A percentile compares a stretch with the other conserved stretches of the same genome.
Conservation (phyloP, 64 coral and sea anemone species). For the Dendrophyllia cribrosa region DNA sequence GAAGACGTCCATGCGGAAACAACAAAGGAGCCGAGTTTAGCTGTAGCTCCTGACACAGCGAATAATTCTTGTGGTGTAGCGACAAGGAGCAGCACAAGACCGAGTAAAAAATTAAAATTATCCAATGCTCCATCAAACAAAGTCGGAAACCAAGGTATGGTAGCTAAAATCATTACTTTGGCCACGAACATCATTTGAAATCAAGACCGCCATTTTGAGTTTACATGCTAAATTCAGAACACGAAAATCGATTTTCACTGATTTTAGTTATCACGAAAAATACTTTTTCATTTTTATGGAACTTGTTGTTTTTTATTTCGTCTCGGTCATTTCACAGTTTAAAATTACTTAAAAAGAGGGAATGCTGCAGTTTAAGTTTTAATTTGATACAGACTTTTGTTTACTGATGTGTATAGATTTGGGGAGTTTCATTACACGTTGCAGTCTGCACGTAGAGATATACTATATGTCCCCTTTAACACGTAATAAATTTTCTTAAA, state of each 20-base stretch:
- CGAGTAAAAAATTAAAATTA: constrained; percentile 62
- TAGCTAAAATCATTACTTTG: constrained; percentile 32
- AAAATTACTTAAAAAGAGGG: not conserved
- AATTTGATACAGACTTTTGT: not conserved
- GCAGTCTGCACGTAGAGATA: not conserved
- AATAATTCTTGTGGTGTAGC: constrained; percentile 47
- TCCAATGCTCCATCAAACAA: not conserved
- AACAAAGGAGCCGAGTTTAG: constrained; percentile 43
- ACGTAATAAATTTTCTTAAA: not conserved
- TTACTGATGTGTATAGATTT: not conserved
- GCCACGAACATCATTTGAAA: not conserved
- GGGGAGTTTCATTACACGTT: not conserved
- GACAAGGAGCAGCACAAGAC: constrained; percentile 73
- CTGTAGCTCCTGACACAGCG: constrained; percentile 34
- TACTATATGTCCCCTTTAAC: not conserved
- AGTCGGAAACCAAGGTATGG: constrained; percentile 60
- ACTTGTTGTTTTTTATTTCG: not conserved
- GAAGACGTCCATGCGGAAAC: constrained; percentile 60
- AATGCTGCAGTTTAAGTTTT: not conserved
- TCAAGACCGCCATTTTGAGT: constrained; percentile 42
- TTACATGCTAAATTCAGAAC: not conserved
- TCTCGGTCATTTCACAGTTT: not conserved
- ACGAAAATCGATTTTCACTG: not conserved
- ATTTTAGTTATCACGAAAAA: not conserved
- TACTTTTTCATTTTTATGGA: not conserved